Base-by-base conservation (phyloP, 2,888 invertebrate species). In the Polydesmus complanatus region DNA sequence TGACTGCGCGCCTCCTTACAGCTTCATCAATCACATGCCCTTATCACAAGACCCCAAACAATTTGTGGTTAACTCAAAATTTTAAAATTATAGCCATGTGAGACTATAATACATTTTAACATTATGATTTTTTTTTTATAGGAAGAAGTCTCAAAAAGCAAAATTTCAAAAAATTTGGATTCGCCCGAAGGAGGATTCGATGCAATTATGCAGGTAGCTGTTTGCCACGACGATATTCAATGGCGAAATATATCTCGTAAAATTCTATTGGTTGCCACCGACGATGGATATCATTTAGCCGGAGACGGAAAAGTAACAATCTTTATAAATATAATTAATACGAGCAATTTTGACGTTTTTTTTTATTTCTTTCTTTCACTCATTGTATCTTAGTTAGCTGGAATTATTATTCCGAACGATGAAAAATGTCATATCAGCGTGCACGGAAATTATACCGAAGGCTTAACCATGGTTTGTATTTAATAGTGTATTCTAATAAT, bases 281-380 rank as follows among this genome's bases (percentile, higher is more conserved):
- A 99, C 76, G 96, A 96, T 21, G 90, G 94, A 18, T 98, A 98
- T 76, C 98, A 99, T 78, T 95, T 92, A 75, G 98, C 98, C 64
- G 98, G 98, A n/a, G 98, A 98, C 77, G 98, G 98, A 70, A 95
- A 96, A 66, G n/a, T n/a, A n/a, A n/a, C n/a, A n/a, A n/a, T n/a
- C n/a, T n/a, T n/a, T n/a, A n/a, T n/a, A n/a, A n/a, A n/a, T n/a
- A n/a, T n/a, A n/a, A n/a, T n/a, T n/a, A n/a, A n/a, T n/a, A n/a
- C n/a, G n/a, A n/a, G n/a, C n/a, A n/a, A n/a, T n/a, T n/a, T n/a
- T n/a, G n/a, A n/a, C n/a, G n/a, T n/a, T n/a, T n/a, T n/a, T n/a
- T n/a, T n/a, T n/a, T n/a, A n/a, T n/a, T n/a, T n/a, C 48, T 47
- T n/a, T n/a, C n/a, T n/a, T n/a, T n/a, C n/a, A n/a, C n/a, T n/a